phyloP scores from a whole-genome alignment of 2,888 invertebrate genomes.

The Rambutsinella grinnellia region DNA sequence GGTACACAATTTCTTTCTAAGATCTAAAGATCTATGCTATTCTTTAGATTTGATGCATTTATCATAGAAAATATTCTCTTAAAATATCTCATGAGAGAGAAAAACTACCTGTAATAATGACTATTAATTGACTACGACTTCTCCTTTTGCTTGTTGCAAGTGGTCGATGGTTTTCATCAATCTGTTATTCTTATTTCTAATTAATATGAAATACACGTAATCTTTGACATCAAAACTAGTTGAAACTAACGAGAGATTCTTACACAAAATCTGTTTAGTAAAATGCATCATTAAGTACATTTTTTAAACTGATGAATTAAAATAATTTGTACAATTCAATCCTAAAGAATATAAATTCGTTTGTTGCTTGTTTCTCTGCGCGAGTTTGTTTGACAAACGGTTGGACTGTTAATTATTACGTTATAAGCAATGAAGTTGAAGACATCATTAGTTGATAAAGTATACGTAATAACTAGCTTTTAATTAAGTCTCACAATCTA shows the following conservation, averaged over 20 bases:
- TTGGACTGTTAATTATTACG: conserved; percentile 20
- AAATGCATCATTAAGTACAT: not conserved
- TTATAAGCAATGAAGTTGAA: too few relatives aligned
- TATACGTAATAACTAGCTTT: too few relatives aligned
- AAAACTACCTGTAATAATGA: not conserved
- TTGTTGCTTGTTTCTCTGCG: not conserved
- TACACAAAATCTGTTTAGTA: too few relatives aligned
- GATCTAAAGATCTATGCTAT: not conserved
- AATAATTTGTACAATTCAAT: not conserved
- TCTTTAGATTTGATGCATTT: not conserved
- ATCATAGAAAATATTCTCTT: not conserved
- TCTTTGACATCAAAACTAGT: not conserved
- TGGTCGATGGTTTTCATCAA: not conserved
- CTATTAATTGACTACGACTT: not conserved
- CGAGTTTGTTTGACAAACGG: conserved; percentile 18
- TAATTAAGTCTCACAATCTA: too few relatives aligned
- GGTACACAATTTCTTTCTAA: not conserved
- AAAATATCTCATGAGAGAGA: not conserved
- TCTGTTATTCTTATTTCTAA: not conserved
- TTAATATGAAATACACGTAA: not conserved
- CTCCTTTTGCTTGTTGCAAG: not conserved
- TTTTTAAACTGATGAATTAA: too few relatives aligned
- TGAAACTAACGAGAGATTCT: too few relatives aligned
- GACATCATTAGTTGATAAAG: too few relatives aligned
- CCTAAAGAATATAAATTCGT: not conserved